Percentiles rank a stretch among this genome's conserved stretches.
phyloP scores from a whole-genome alignment of 2,888 invertebrate genomes.

The Drosophila aldrichi region DNA sequence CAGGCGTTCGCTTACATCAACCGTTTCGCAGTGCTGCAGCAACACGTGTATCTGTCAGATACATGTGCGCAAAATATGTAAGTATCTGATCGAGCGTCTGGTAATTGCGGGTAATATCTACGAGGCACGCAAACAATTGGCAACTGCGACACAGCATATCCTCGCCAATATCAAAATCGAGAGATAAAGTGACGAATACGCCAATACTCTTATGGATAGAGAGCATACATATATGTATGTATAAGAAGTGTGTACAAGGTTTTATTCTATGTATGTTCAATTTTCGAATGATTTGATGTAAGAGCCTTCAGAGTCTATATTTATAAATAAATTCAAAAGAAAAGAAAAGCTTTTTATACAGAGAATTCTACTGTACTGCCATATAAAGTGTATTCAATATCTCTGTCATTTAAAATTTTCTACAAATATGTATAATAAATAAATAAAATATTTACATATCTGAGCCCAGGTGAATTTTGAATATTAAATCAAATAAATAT shows the following conservation, averaged over 20 bases:
- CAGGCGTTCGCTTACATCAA: slow-evolving; percentile 51
- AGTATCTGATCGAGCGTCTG: slow-evolving; percentile 57
- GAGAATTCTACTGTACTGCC: not conserved
- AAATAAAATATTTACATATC: not conserved
- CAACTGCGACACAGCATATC: slow-evolving; percentile 15
- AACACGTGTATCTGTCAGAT: slow-evolving; percentile 73
- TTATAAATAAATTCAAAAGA: not conserved
- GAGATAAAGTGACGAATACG: not conserved
- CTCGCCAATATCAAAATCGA: slow-evolving; percentile 26
- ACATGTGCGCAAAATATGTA: slow-evolving; percentile 43
- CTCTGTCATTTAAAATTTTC: not conserved
- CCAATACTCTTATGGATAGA: not conserved
- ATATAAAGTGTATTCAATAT: too few relatives aligned
- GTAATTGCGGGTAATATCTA: slow-evolving; percentile 68
- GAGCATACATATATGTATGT: not conserved
- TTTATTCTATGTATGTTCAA: not conserved
- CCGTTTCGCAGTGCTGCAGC: slow-evolving; percentile 39
- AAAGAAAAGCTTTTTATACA: not conserved
- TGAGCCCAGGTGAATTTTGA: too few relatives aligned
- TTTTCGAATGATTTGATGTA: not conserved
- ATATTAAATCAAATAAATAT: not conserved
- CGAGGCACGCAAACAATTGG: slow-evolving; percentile 57
- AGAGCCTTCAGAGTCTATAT: not conserved
- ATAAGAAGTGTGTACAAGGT: not conserved
- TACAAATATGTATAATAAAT: not conserved